Evolutionary conservation across 2,888 invertebrate species (phyloP).

Genomic region (Ornithoptera alexandrae): DNA sequence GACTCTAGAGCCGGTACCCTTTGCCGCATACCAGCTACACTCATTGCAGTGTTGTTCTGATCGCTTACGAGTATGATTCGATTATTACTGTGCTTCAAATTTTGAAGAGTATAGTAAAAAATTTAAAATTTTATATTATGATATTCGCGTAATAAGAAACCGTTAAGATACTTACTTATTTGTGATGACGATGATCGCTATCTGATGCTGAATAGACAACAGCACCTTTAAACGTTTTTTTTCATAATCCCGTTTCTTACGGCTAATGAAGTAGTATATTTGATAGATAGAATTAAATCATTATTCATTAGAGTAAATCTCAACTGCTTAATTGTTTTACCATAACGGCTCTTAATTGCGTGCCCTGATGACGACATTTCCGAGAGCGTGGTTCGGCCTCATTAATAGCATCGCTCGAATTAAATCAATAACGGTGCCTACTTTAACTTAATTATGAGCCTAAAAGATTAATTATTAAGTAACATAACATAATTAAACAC

Average conservation of each 20-base stretch:
- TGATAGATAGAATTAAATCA: not conserved
- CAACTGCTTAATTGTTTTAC: conserved; percentile 10
- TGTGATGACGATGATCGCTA: no score
- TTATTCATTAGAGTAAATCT: conserved; percentile 12
- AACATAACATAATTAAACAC: not conserved
- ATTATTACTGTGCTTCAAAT: no score
- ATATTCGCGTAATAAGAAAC: no score
- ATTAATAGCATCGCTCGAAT: conserved; percentile 10
- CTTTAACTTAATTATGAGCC: conserved; percentile 3
- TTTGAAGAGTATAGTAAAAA: no score
- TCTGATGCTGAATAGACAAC: no score
- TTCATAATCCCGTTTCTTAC: not conserved
- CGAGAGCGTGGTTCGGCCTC: conserved; percentile 15
- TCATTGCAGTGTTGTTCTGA: no score
- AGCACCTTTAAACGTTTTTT: not conserved
- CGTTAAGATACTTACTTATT: no score
- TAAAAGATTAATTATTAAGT: conserved; percentile 2
- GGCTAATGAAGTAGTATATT: not conserved
- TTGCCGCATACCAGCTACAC: no score
- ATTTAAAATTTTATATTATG: no score
- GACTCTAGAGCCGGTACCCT: no score
- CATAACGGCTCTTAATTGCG: conserved; percentile 16
- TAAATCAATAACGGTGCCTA: conserved; percentile 5
- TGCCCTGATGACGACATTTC: conserved; percentile 14
- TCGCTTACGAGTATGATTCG: no score